Conservation (phyloP, 2,113 vertebrate species). For the Callionymus lyra region DNA sequence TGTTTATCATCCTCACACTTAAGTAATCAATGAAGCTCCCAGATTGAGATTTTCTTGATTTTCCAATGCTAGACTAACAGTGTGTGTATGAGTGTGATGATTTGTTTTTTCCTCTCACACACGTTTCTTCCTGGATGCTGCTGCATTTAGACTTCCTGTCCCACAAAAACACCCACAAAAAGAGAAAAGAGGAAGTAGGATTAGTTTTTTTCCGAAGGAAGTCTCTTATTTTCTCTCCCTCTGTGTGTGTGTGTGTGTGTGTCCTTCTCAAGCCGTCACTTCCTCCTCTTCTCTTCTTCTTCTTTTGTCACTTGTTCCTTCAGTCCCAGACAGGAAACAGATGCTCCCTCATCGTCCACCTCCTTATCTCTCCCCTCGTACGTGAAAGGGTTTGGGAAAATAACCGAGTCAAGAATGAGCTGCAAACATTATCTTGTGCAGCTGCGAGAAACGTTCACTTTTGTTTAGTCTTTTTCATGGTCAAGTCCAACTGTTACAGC, state of each 20-base stretch:
- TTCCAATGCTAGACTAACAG: background rate
- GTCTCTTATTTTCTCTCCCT: slow-evolving; percentile 17
- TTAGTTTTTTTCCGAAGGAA: slow-evolving; percentile 30
- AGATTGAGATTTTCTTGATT: too few relatives aligned
- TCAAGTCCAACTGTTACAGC: background rate
- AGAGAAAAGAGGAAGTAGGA: slow-evolving; percentile 61
- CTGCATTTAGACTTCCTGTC: slow-evolving; percentile 57
- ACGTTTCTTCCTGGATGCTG: slow-evolving; percentile 21
- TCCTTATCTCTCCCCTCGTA: background rate
- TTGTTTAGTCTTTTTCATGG: background rate
- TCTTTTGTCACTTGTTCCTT: slow-evolving; percentile 5
- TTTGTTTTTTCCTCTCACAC: slow-evolving; percentile 45
- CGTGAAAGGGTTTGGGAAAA: too few relatives aligned
- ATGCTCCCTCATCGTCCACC: slow-evolving; percentile 5
- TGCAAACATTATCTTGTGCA: background rate
- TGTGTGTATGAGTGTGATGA: slow-evolving; percentile 37
- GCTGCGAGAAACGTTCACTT: background rate
- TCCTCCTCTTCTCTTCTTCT: slow-evolving; percentile 17
- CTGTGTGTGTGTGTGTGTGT: background rate
- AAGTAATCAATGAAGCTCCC: too few relatives aligned
- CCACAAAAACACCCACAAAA: slow-evolving; percentile 55
- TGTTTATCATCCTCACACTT: too few relatives aligned
- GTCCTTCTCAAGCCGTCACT: background rate
- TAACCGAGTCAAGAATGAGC: too few relatives aligned
- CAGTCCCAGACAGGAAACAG: background rate